Base-by-base conservation (phyloP, 2,888 invertebrate species). In the Nephrotoma flavescens region DNA sequence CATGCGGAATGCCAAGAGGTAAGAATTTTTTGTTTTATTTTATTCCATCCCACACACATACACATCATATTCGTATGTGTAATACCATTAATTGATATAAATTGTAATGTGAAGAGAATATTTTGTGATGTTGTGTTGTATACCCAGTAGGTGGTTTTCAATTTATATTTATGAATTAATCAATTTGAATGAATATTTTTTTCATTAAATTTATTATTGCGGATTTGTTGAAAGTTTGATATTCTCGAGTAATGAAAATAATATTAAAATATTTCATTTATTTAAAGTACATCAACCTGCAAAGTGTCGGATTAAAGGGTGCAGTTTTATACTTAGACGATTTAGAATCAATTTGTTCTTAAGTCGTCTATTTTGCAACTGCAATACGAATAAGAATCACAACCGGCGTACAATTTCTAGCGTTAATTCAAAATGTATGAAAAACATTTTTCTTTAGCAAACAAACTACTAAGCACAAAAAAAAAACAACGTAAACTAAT, bases 1-100 rank as follows among this genome's bases (percentile, higher is more conserved):
- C 98, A 87, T 98, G 98, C 91, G 98, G 98, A 88, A 97, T 98
- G 96, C 97, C 98, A 41, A 96, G 95, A 95, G 97, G 97, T 97
- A 92, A 94, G 93, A 90, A 83, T 86, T 86, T 41, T 19, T n/a
- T 86, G 83, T n/a, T 42, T 86, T 5, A 12, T 85, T 15, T 7
- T 42, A 41, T 15, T 2, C 31, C 31, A 31, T 2, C 31, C 31
- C 31, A 6, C 15, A 15, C 52, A 57, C 52, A 57, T 4, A 57
- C 19, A 71, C 7, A 15, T 6, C 15, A 15, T 57, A 6, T 31
- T 31, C 71, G 9, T 9, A 71, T 44, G 11, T 44, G 44, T 44
- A 44, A n/a, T 2, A 31, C 2, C 31, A 31, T 31, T 5, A 44
- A 44, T 41, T 42, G 15, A 2, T 85, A 31, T 85, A 11, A 85